These are phyloP conservation scores for Cremastobaeus sp. DNA, from an alignment of 2,888 invertebrate genomes.

Conservation along the genomic window DNA sequence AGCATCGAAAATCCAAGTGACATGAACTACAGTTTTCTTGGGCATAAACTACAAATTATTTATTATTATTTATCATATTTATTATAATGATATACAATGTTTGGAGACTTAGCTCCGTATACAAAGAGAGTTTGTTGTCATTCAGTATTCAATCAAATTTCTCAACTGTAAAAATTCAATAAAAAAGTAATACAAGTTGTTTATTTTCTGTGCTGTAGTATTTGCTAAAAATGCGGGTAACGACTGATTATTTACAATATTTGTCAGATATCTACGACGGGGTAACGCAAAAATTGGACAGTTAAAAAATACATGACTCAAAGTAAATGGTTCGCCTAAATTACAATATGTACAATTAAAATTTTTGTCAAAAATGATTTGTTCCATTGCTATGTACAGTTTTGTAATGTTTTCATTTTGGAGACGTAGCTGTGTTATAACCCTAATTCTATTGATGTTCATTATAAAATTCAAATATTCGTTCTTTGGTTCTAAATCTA, in stretches of 20 bases:
- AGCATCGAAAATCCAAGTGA: no score
- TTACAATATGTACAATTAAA: background rate
- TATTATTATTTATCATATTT: slow-evolving; percentile 11
- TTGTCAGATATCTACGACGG: background rate
- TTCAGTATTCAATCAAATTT: slow-evolving; percentile 11
- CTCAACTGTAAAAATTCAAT: background rate
- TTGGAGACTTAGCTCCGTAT: slow-evolving; percentile 6
- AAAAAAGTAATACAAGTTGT: background rate
- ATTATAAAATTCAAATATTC: background rate
- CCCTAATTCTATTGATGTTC: background rate
- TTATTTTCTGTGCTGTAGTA: background rate
- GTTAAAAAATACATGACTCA: background rate
- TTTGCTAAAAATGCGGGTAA: background rate
- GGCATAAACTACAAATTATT: no score
- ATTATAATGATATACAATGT: no score
- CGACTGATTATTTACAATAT: background rate
- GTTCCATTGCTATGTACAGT: background rate
- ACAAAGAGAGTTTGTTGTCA: slow-evolving; percentile 13
- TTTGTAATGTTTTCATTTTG: background rate
- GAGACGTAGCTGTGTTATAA: background rate
- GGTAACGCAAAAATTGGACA: background rate
- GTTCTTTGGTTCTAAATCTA: no score
- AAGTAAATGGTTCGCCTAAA: background rate
- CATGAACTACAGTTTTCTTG: no score
- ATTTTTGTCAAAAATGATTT: background rate